A percentile compares a stretch with the other conserved stretches of the same genome.
Evolutionary conservation across 1,140 invertebrate species (phyloP).

Genomic region (Idris sp.): DNA sequence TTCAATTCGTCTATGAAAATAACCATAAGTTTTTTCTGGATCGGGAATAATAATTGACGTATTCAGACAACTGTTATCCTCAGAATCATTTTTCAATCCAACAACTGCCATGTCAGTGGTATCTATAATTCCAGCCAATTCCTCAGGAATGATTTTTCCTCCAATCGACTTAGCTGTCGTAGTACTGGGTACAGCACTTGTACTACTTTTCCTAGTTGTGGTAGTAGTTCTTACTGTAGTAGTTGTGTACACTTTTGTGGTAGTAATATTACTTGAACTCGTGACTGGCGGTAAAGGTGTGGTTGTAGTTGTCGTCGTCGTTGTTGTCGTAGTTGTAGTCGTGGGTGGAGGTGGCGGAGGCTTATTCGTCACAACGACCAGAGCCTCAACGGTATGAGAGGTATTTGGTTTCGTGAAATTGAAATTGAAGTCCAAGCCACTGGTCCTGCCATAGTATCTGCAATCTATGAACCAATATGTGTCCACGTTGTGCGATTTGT

Average conservation of each 20-base stretch:
- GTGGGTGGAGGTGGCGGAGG: slow-evolving; percentile 81
- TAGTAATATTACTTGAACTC: slow-evolving; percentile 16
- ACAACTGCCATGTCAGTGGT: slow-evolving; percentile 9
- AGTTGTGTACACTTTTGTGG: slow-evolving; percentile 52
- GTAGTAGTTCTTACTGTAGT: slow-evolving; percentile 37
- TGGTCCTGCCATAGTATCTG: slow-evolving; percentile 82
- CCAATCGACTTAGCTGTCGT: slow-evolving; percentile 46
- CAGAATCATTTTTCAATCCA: slow-evolving; percentile 55
- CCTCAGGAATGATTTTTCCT: slow-evolving; percentile 52
- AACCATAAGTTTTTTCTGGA: slow-evolving; percentile 85
- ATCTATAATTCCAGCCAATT: slow-evolving; percentile 27
- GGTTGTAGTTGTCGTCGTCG: slow-evolving; percentile 64
- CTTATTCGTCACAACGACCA: slow-evolving; percentile 84
- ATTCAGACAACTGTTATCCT: slow-evolving; percentile 81
- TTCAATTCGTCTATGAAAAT: slow-evolving; percentile 81
- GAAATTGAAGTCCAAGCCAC: slow-evolving; percentile 80
- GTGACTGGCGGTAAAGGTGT: slow-evolving; percentile 35
- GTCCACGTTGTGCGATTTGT: slow-evolving; percentile 81
- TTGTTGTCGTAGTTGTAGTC: slow-evolving; percentile 75
- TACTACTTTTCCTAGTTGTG: slow-evolving; percentile 49
- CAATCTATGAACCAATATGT: slow-evolving; percentile 90
- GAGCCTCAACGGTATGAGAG: slow-evolving; percentile 83
- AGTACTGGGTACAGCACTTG: slow-evolving; percentile 34
- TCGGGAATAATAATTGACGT: slow-evolving; percentile 81
- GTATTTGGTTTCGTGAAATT: slow-evolving; percentile 82